Evolutionary conservation across 2,888 invertebrate genomes (phyloP).

Genomic region (Acleris holmiana): DNA sequence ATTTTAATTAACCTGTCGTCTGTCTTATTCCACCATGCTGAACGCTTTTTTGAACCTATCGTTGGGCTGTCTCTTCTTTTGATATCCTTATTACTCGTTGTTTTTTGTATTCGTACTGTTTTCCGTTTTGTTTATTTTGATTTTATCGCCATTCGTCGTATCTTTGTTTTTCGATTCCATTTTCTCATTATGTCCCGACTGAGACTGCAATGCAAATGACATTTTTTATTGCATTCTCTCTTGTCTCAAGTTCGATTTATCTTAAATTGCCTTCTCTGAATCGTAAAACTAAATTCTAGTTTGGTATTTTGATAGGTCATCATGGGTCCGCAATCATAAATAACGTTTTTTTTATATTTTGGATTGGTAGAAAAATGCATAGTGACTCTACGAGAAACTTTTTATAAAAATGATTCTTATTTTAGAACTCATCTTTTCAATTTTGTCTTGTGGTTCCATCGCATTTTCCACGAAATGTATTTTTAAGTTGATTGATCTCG

Average conservation of each 20-base stretch:
- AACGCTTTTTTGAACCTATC: too few species aligned
- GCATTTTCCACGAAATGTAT: too few species aligned
- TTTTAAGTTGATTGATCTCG: too few species aligned
- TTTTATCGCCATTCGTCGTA: background rate
- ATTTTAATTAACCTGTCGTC: slow-evolving; percentile 13
- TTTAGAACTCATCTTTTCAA: too few species aligned
- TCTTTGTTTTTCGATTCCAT: background rate
- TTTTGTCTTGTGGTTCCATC: too few species aligned
- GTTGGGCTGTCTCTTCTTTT: too few species aligned
- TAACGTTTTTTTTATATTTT: slow-evolving; percentile 10
- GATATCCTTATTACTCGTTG: background rate
- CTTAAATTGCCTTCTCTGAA: background rate
- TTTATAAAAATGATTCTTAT: too few species aligned
- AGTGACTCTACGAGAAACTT: too few species aligned
- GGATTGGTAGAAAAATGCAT: background rate
- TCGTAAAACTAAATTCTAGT: background rate
- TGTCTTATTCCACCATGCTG: too few species aligned
- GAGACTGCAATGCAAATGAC: background rate
- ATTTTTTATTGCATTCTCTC: slow-evolving; percentile 7
- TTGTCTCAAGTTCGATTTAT: slow-evolving; percentile 5
- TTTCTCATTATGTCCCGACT: slow-evolving; percentile 4
- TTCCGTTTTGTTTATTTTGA: slow-evolving; percentile 4
- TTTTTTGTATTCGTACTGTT: background rate
- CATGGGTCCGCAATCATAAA: slow-evolving; percentile 1
- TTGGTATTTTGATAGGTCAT: slow-evolving; percentile 1